Evolutionary conservation across 2,113 vertebrate genomes (phyloP), one percentile per base, ranked within the genome.

Genomic region (Crotalus horridus): DNA sequence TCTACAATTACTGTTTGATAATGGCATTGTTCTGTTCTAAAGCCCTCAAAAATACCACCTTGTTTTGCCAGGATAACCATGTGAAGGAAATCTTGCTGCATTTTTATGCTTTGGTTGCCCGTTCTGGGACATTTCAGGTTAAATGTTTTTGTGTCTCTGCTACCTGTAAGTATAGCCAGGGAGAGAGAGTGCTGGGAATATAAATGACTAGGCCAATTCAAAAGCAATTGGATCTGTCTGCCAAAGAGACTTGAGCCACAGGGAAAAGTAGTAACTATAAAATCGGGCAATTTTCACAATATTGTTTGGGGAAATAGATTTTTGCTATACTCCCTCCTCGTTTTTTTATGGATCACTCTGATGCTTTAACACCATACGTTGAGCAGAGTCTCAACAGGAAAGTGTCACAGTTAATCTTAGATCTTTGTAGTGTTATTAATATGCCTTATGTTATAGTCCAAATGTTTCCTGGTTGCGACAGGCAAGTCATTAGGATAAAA

Each of bases 231-330:
- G 56, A 94, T 95, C 92, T 85, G 39, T 89, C n/a, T 93, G 91
- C 91, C 2, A 7, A 94, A 33, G 87, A 88, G 93, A 46, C 89
- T 91, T 56, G 56, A 93, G 64, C 54, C 61, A 48, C 56, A 92
- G 93, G 93, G 93, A 94, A 95, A 95, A 92, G n/a, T n/a, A 90
- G 92, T 87, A 85, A 93, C 56, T 94, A 13, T 81, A 87, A 95
- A 94, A 61, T 92, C 88, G 95, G 93, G 85, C 94, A 89, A 81
- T 95, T 95, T 94, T 93, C 93, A 90, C 81, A 93, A 88, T 91
- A 91, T 94, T 94, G 15, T 95, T 93, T 91, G 90, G 93, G 91
- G 93, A 94, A 93, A 89, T 90, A 88, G 61, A 90, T 96, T 96
- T 92, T 92, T 91, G 94, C 87, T 85, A 87, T 85, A 93, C 61